phyloP scores from a whole-genome alignment of 2,113 vertebrate species.

The Scophthalmus maximus region DNA sequence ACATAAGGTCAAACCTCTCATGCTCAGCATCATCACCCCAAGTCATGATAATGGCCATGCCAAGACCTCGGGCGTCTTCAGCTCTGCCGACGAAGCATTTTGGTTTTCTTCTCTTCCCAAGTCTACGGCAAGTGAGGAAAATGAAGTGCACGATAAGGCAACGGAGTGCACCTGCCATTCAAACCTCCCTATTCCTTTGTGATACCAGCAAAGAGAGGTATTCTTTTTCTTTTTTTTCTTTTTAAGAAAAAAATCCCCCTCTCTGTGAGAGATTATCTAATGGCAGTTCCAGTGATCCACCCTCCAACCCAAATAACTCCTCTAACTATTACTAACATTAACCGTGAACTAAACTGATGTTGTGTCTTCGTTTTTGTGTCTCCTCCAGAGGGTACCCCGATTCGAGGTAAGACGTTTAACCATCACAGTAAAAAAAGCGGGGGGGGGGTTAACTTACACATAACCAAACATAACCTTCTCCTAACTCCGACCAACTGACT shows the following conservation, averaged over 20 bases:
- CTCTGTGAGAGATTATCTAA: constrained; percentile 21
- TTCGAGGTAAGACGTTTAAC: constrained; percentile 93
- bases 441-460: constrained; percentile 43
- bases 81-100: background rate
- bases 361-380: constrained; percentile 84
- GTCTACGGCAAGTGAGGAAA: background rate
- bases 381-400: constrained; percentile 97
- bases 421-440: constrained; percentile 20
- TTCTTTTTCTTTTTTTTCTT: background rate
- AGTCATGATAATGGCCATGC: constrained; percentile 18
- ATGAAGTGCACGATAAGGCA: background rate
- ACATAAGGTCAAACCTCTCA: constrained; percentile 22
- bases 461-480: constrained; percentile 64
- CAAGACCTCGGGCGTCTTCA: constrained; percentile 13
- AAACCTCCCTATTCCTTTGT: constrained; percentile 57
- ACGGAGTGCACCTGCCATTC: background rate
- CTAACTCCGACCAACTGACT: constrained; percentile 42
- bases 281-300: constrained; percentile 55
- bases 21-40: constrained; percentile 14
- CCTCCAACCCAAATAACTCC: constrained; percentile 66
- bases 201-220: constrained; percentile 74
- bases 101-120: constrained; percentile 14
- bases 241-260: constrained; percentile 15
- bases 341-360: constrained; percentile 81
- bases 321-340: constrained; percentile 70